Evolutionary conservation across 2,113 vertebrate genomes (phyloP).

Genomic region (Rhinoptilus africanus): DNA sequence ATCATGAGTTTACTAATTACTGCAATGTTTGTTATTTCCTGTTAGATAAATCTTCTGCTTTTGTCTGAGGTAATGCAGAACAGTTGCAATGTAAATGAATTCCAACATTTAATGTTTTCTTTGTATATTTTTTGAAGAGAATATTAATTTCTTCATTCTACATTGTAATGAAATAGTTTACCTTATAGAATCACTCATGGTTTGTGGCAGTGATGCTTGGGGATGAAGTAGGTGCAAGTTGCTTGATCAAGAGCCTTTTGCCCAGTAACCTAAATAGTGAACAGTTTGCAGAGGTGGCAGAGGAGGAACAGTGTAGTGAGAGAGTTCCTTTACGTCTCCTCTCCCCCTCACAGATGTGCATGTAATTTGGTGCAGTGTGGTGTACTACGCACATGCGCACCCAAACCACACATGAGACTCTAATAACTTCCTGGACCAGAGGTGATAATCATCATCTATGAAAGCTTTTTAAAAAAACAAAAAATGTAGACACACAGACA

Average conservation of each 20-base stretch:
- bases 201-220: not conserved
- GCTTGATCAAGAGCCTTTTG: not conserved
- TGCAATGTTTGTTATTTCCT: not conserved
- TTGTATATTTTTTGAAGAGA: not conserved
- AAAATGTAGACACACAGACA: not conserved
- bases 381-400: rapidly evolving
- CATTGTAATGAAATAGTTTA: not conserved
- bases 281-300: not conserved
- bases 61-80: not conserved
- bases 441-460: not conserved
- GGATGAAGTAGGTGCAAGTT: not conserved
- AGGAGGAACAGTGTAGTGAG: not conserved
- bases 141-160: not conserved
- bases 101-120: not conserved
- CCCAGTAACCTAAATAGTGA: not conserved
- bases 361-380: not conserved
- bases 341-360: not conserved
- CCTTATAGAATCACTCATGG: not conserved
- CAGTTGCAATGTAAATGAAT: not conserved
- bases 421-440: not conserved
- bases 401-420: not conserved
- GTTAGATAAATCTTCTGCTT: not conserved
- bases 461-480: not conserved
- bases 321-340: not conserved
- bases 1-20: not conserved